Percentiles rank a stretch among this genome's conserved stretches.
Evolutionary conservation across 2,797 vertebrate species (phyloP).

Genomic region (Salmo trutta): DNA sequence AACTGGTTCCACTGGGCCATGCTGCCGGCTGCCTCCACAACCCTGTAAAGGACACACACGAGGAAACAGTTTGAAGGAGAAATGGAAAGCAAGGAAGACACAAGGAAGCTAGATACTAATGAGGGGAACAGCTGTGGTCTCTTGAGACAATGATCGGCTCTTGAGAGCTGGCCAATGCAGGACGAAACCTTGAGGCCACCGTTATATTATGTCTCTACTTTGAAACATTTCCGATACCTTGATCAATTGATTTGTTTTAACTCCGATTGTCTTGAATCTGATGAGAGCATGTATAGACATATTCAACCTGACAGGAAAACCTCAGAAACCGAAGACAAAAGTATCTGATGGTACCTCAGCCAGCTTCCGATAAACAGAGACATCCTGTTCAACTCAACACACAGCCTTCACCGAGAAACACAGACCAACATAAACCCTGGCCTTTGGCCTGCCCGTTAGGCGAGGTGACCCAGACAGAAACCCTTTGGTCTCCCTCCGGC

Average conservation of each 20-base stretch:
- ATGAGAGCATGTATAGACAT: no score
- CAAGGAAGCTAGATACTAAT: not conserved
- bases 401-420: constrained; percentile 39
- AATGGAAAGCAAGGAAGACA: not conserved
- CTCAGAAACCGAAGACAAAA: constrained; percentile 41
- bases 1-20: constrained; percentile 99
- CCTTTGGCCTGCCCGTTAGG: no score
- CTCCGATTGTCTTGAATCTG: no score
- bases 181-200: not conserved
- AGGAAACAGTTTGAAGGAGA: not conserved
- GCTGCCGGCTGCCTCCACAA: constrained; percentile 45
- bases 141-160: not conserved
- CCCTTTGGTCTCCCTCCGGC: not conserved
- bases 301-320: constrained; percentile 36
- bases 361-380: constrained; percentile 36
- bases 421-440: constrained; percentile 43
- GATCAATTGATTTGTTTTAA: no score
- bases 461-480: not conserved
- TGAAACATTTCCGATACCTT: no score
- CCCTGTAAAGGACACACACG: constrained; percentile 20
- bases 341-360: constrained; percentile 17
- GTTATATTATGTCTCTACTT: not conserved
- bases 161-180: not conserved
- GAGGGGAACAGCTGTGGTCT: not conserved
- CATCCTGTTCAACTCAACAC: constrained; percentile 64